Evolutionary conservation across 2,888 invertebrate genomes (phyloP).

Genomic region (Erebia aethiops): DNA sequence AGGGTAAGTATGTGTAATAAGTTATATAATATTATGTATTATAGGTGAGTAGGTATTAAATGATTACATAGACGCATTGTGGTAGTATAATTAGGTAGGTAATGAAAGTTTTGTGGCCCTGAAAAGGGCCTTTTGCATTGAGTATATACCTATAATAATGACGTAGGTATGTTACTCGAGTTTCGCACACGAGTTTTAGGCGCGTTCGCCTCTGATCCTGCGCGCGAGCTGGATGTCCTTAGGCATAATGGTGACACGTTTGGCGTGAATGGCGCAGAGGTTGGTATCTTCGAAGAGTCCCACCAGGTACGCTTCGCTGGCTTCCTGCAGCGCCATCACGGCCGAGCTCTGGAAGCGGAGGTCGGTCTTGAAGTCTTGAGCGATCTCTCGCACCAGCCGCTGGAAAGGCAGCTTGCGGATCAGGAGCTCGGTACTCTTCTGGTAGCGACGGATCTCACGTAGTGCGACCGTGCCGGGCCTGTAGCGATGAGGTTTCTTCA

Average conservation of each 20-base stretch:
- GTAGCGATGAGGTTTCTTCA: conserved; percentile 66
- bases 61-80: too few relatives aligned
- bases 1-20: too few relatives aligned
- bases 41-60: too few relatives aligned
- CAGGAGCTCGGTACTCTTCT: conserved; percentile 23
- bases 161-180: not conserved
- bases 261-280: conserved; percentile 86
- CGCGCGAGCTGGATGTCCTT: conserved; percentile 11
- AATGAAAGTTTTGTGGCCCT: conserved; percentile 9
- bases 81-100: not conserved
- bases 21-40: too few relatives aligned
- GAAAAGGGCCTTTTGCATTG: conserved; percentile 9
- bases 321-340: conserved; percentile 79
- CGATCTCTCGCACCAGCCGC: conserved; percentile 86
- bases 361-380: conserved; percentile 93
- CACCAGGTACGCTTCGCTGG: conserved; percentile 91
- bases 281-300: conserved; percentile 86
- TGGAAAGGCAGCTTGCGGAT: conserved; percentile 86
- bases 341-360: conserved; percentile 76
- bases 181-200: not conserved
- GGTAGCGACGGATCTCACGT: conserved; percentile 21
- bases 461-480: conserved; percentile 9
- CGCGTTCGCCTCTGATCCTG: conserved; percentile 2
- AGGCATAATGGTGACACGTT: conserved; percentile 79
- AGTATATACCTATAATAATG: not conserved